These are phyloP conservation scores for Actinemys pallida DNA, from an alignment of 2,113 vertebrate genomes.

Conservation along the genomic window DNA sequence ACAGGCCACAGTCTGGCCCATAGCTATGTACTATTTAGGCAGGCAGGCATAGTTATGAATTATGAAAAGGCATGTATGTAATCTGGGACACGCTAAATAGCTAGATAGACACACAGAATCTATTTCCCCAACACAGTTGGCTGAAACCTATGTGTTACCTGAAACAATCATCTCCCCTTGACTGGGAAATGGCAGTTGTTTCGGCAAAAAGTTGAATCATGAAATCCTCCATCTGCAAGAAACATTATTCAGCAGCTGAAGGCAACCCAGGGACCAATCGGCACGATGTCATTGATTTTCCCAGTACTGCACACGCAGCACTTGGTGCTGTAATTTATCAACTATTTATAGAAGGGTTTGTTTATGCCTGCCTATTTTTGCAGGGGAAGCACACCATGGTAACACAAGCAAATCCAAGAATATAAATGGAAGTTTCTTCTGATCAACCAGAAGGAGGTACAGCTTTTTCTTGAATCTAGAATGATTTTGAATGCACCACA, in stretches of 20 bases:
- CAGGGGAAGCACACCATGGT: background rate
- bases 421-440: slow-evolving; percentile 46
- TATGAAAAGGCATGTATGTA: background rate
- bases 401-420: background rate
- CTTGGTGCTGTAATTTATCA: background rate
- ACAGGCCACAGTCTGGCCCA: background rate
- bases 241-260: slow-evolving; percentile 48
- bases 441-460: background rate
- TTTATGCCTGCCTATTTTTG: slow-evolving; percentile 11
- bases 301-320: slow-evolving; percentile 18
- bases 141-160: background rate
- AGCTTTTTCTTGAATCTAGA: background rate
- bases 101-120: background rate
- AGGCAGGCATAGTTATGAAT: background rate
- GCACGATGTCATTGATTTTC: background rate
- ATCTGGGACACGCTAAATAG: background rate
- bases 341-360: slow-evolving; percentile 58
- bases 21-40: background rate
- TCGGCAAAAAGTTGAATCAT: background rate
- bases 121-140: background rate
- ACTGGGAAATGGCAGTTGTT: slow-evolving; percentile 30
- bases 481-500: background rate
- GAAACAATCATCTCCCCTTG: background rate
- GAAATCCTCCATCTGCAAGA: slow-evolving; percentile 26
- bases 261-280: slow-evolving; percentile 36